Base-by-base conservation (phyloP, 2,113 vertebrate species). In the Plecotus auritus region DNA sequence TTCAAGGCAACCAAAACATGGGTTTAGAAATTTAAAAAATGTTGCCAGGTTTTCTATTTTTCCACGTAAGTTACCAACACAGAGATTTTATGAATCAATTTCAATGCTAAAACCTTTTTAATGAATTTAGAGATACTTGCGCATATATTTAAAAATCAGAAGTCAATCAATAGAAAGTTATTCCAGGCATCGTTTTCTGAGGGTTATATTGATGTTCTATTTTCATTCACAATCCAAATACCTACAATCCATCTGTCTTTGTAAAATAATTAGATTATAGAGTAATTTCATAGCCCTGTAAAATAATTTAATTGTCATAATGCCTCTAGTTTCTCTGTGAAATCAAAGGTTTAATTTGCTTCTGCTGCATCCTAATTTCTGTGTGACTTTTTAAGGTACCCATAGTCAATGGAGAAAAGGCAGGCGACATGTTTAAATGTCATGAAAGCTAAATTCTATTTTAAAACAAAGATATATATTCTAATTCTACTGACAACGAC, bases 381-480 rank as follows among this genome's bases (percentile, higher is more conserved):
- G 83, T 30, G 64, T 97, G 74, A 51, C 49, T 95, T 88, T 94
- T 89, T 64, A 94, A 95, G 67, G 42, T 69, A 74, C 70, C 64
- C 51, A 61, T 91, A 81, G 88, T 86, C 72, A 95, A 26, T 80
- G 76, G 59, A 88, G 37, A 93, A 95, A 95, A 97, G 74, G 72
- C 77, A 89, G 56, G 64, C 64, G 66, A 76, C 87, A 83, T 93
- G 90, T 90, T 96, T 95, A 93, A 96, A 96, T 96, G 95, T 91
- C 85, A 95, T 95, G 87, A 95, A 97, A 95, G 49, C 42, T 72
- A 51, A 76, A 85, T 94, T 96, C 85, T 96, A 92, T 96, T 96
- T 97, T 97, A 97, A 97, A 98, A 95, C 90, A 95, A 96, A 96
- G 96, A 93, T 94, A 92, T 93, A 97, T 91, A 97, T 97, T 97